phyloP scores from a whole-genome alignment of 2,797 vertebrate genomes.

The Vespertilio murinus region DNA sequence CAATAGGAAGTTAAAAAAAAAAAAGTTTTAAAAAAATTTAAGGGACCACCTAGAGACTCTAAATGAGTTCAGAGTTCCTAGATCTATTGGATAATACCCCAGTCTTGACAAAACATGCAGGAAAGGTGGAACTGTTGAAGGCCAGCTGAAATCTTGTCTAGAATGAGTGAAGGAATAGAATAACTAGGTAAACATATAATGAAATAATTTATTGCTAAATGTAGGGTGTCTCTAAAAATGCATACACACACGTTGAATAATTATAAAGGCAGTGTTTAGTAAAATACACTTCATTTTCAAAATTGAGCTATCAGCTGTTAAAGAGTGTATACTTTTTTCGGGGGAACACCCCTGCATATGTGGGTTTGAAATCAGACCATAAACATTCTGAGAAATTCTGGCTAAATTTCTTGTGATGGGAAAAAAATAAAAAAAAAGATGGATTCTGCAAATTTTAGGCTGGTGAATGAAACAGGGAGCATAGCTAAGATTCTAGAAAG shows the following conservation, averaged over 20 bases:
- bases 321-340: too few species aligned
- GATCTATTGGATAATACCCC: neutral
- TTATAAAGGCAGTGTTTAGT: too few species aligned
- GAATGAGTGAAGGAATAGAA: conserved; percentile 1
- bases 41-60: neutral
- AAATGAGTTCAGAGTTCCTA: conserved; percentile 7
- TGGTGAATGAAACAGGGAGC: neutral
- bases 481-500: neutral
- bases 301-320: too few species aligned
- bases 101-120: neutral
- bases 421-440: neutral
- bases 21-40: neutral
- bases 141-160: neutral
- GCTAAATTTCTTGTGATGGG: neutral
- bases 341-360: neutral
- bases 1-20: conserved; percentile 31
- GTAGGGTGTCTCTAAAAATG: neutral
- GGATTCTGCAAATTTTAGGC: conserved; percentile 28
- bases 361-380: neutral
- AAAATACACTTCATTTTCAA: too few species aligned
- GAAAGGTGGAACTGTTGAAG: conserved; percentile 1
- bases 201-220: conserved; percentile 33
- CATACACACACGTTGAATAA: too few species aligned
- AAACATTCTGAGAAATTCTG: conserved; percentile 35
- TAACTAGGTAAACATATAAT: neutral